These are phyloP conservation scores for Habrosyne pyritoides DNA, from an alignment of 2,888 invertebrate genomes.

Conservation along the genomic window DNA sequence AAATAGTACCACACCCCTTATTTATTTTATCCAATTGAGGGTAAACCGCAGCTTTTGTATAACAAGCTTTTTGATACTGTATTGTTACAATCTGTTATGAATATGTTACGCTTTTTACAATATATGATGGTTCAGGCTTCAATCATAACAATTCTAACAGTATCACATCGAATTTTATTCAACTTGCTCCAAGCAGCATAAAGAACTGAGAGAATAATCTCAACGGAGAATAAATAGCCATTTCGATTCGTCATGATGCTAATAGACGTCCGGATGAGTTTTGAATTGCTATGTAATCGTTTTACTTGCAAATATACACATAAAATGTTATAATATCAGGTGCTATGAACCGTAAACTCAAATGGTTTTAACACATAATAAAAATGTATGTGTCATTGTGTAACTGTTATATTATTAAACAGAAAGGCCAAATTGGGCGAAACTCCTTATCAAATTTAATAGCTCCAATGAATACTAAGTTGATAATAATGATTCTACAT, in stretches of 20 bases:
- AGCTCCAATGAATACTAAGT: background rate
- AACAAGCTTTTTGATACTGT: too few relatives aligned
- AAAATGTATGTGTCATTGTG: background rate
- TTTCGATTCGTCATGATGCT: slow-evolving; percentile 66
- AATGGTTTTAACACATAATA: slow-evolving; percentile 5
- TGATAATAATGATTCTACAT: too few relatives aligned
- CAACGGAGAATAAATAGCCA: slow-evolving; percentile 51
- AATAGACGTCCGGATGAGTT: slow-evolving; percentile 43
- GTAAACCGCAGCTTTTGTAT: too few relatives aligned
- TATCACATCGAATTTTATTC: slow-evolving; percentile 17
- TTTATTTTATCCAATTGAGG: too few relatives aligned
- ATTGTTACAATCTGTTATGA: too few relatives aligned
- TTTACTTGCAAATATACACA: slow-evolving; percentile 52
- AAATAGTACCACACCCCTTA: too few relatives aligned
- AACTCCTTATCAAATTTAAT: background rate
- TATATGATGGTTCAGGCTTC: background rate
- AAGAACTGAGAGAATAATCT: slow-evolving; percentile 40
- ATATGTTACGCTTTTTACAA: too few relatives aligned
- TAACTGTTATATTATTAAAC: background rate
- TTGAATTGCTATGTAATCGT: slow-evolving; percentile 51
- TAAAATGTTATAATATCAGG: slow-evolving; percentile 35
- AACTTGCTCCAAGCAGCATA: slow-evolving; percentile 38
- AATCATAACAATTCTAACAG: background rate
- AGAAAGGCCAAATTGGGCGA: too few relatives aligned
- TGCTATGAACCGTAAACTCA: slow-evolving; percentile 17